A percentile compares a stretch with the other conserved stretches of the same genome.
phyloP scores from a whole-genome alignment of 1,140 invertebrate genomes.

The Drosophila pallidifrons region DNA sequence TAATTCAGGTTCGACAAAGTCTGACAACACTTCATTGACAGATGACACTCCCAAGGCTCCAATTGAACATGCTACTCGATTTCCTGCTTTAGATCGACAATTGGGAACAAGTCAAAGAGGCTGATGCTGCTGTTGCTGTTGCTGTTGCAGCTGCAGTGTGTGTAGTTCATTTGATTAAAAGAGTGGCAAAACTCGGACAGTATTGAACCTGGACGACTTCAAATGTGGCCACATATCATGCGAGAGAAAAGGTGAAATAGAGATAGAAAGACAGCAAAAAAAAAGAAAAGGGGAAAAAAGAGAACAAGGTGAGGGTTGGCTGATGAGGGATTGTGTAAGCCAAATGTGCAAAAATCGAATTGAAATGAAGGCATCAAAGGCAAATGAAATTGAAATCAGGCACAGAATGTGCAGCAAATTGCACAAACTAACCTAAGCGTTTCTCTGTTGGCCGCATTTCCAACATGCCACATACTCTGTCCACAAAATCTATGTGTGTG shows the following conservation, averaged over 20 bases:
- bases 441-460: slow-evolving; percentile 28
- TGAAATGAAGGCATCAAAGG: slow-evolving; percentile 49
- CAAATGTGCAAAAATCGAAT: slow-evolving; percentile 47
- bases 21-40: slow-evolving; percentile 2
- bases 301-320: background rate
- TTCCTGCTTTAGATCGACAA: slow-evolving; percentile 13
- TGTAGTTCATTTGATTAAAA: slow-evolving; percentile 9
- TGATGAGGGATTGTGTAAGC: slow-evolving; percentile 26
- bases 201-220: background rate
- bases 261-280: background rate
- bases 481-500: too few relatives aligned
- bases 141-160: background rate
- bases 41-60: slow-evolving; percentile 12
- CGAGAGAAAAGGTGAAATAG: background rate
- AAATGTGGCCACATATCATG: background rate
- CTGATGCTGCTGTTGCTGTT: too few relatives aligned
- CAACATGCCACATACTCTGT: slow-evolving; percentile 30
- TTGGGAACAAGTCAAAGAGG: slow-evolving; percentile 11
- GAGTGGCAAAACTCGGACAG: slow-evolving; percentile 7
- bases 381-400: slow-evolving; percentile 46
- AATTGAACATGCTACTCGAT: slow-evolving; percentile 14
- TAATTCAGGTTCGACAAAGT: slow-evolving; percentile 37
- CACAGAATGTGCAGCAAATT: slow-evolving; percentile 22
- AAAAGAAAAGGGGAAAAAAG: background rate
- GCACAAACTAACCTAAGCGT: slow-evolving; percentile 14